phyloP scores from a whole-genome alignment of 2,113 vertebrate species.

The Calidris pygmaea region DNA sequence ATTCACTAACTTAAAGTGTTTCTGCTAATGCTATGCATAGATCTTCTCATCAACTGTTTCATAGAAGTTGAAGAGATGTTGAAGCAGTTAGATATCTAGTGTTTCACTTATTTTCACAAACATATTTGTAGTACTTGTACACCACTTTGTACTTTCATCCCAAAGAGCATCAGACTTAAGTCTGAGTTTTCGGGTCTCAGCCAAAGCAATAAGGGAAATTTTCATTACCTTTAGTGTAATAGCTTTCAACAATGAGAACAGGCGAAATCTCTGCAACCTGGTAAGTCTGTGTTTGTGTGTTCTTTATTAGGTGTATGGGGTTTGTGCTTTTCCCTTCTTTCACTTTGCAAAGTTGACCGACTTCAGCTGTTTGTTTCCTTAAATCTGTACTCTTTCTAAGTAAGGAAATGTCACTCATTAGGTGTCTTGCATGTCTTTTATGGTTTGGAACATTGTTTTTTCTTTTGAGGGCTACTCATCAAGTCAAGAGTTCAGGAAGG shows the following conservation, averaged over 20 bases:
- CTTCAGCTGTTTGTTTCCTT: not conserved
- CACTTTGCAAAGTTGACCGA: not conserved
- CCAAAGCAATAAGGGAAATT: not conserved
- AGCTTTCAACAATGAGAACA: not conserved
- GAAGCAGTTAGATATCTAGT: not conserved
- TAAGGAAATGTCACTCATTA: not conserved
- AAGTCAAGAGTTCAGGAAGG: not conserved
- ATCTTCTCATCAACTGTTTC: not conserved
- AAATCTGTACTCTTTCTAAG: not conserved
- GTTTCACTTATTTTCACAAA: not conserved
- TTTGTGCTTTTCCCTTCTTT: not conserved
- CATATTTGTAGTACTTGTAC: not conserved
- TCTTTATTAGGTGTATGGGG: not conserved
- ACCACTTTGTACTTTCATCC: not conserved
- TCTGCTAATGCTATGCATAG: not conserved
- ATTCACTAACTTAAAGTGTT: not conserved
- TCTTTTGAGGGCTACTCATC: not conserved
- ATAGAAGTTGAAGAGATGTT: not conserved
- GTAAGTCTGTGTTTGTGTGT: not conserved
- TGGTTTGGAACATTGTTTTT: not conserved
- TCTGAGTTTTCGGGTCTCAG: not conserved
- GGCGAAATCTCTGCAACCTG: not conserved
- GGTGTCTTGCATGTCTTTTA: not conserved
- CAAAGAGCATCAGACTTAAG: not conserved
- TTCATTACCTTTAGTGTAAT: not conserved